phyloP scores from a whole-genome alignment of 2,797 vertebrate species.

The Acrossocheilus wenchowensis region DNA sequence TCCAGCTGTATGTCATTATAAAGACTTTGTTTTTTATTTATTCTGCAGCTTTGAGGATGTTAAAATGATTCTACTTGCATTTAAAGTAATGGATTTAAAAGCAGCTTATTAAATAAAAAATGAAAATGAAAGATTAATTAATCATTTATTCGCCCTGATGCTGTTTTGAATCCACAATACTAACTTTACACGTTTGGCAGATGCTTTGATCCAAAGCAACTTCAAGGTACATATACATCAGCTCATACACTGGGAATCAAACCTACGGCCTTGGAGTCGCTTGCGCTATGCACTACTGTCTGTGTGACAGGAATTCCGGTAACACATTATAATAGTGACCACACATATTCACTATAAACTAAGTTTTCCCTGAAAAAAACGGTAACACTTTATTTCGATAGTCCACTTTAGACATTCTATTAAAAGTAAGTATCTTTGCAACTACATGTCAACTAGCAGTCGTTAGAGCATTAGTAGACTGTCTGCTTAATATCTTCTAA shows the following conservation, averaged over 20 bases:
- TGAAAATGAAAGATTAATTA: background rate
- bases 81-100: slow-evolving; percentile 5
- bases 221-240: background rate
- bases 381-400: too few relatives aligned
- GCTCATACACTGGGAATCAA: background rate
- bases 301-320: background rate
- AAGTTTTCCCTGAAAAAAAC: too few relatives aligned
- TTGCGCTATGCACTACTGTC: background rate
- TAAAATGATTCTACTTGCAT: background rate
- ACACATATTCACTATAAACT: too few relatives aligned
- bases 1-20: background rate
- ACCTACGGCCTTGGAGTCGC: background rate
- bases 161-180: background rate
- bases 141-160: background rate
- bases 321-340: too few relatives aligned
- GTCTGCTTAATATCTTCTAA: too few relatives aligned
- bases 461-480: too few relatives aligned
- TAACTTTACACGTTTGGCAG: background rate
- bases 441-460: too few relatives aligned
- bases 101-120: background rate
- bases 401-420: too few relatives aligned
- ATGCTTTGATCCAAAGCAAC: background rate
- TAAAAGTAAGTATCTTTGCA: too few relatives aligned
- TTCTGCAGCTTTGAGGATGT: background rate
- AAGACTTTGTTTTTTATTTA: background rate